Evolutionary conservation across 1,140 invertebrate genomes (phyloP), one percentile per base, ranked within the genome.

Genomic region (Solenopsis fugax): DNA sequence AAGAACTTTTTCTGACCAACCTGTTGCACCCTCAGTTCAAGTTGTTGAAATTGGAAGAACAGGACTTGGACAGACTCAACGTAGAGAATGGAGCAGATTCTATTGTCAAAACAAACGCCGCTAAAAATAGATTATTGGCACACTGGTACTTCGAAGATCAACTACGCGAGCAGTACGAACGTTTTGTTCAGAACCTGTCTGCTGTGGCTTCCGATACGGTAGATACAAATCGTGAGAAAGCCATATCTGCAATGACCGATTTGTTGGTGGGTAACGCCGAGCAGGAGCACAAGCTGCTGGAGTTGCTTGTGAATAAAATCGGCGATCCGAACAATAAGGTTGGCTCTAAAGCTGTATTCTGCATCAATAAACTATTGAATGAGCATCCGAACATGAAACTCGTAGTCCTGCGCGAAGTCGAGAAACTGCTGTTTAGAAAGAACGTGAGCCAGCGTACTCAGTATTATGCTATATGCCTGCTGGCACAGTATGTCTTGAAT

Each of bases 401-500:
- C 0, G 97, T 99, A 1, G 97, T 99, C 37, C 96, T 98, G 5
- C 95, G 96, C 52, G 98, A 99, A 95, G 97, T 99, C 4, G 98
- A 99, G 94, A 97, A 97, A 91, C 95, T 99, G 52, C 93, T 99
- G 2, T 99, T 98, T 94, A 96, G 98, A 94, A 96, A 97, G 4
- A 99, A 99, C 93, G 97, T 99, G 56, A 96, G 97, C 1, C 95
- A 96, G 6, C 97, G 97, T 82, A 97, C 99, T 0, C 98, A 99
- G 93, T 99, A 99, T 94, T 99, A 99, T 94, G 97, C 97, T 0
- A 96, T 99, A 21, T 99, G 99, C 93, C 98, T 99, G 93, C 95
- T 99, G 21, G 97, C 97, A 58, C 98, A 98, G 93, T 97, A 98
- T 90, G 96, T 97, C 88, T 95, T 98, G 60, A 95, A 96, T 13